phyloP scores from a whole-genome alignment of 1,140 invertebrate genomes.

The Drosophila malerkotliana region DNA sequence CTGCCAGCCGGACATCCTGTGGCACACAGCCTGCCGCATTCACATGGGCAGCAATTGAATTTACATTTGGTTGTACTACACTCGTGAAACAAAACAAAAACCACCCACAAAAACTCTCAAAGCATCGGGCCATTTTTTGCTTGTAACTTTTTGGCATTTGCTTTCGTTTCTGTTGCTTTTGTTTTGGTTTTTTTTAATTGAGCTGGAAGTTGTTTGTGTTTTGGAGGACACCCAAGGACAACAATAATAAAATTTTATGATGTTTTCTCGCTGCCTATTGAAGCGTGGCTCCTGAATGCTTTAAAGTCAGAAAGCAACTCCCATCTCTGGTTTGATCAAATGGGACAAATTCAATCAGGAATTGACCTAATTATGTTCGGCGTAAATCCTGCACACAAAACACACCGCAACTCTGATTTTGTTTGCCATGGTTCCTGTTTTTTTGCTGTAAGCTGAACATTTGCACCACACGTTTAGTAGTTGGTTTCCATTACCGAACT shows the following conservation, averaged over 20 bases:
- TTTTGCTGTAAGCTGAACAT: slow-evolving; percentile 25
- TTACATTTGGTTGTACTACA: slow-evolving; percentile 68
- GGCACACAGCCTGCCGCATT: slow-evolving; percentile 52
- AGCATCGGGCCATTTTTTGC: slow-evolving; percentile 58
- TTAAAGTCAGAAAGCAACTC: slow-evolving; percentile 14
- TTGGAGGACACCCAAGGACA: slow-evolving; percentile 30
- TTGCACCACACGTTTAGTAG: slow-evolving; percentile 34
- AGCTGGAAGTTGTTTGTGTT: slow-evolving; percentile 43
- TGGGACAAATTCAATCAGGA: slow-evolving; percentile 45
- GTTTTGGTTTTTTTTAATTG: slow-evolving; percentile 54
- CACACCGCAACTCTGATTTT: slow-evolving; percentile 43
- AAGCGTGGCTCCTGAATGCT: slow-evolving; percentile 5
- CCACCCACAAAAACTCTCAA: slow-evolving; percentile 29
- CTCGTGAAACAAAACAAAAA: slow-evolving; percentile 26
- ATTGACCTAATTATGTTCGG: slow-evolving; percentile 49
- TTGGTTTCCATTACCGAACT: slow-evolving; percentile 53
- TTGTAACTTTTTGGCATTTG: slow-evolving; percentile 65
- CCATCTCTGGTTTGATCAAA: slow-evolving; percentile 7
- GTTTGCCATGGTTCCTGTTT: slow-evolving; percentile 26
- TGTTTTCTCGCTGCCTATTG: slow-evolving; percentile 37
- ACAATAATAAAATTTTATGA: slow-evolving; percentile 67
- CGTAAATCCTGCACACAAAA: slow-evolving; percentile 39
- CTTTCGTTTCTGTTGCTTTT: slow-evolving; percentile 33
- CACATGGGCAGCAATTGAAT: slow-evolving; percentile 68
- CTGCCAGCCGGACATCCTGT: slow-evolving; percentile 72